Evolutionary conservation across 2,888 invertebrate species (phyloP), one percentile per base, ranked within the genome.

Genomic region (Eristalis tenax): DNA sequence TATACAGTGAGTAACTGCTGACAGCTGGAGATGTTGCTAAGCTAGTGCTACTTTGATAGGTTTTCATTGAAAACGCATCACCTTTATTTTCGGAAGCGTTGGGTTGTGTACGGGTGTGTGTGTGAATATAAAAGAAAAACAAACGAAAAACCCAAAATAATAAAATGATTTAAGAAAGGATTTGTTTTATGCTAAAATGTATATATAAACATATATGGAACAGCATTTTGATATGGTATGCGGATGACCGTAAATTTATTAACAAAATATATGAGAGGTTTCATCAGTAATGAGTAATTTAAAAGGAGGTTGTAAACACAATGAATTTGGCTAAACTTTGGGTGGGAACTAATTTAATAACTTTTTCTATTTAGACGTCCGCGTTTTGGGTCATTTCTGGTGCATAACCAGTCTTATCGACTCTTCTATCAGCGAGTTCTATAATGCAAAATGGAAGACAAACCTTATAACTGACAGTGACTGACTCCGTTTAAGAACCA

Each of bases 31-130:
- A 93, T 88, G 93, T 93, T 89, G 93, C 93, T 92, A 93, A 92
- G 91, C 93, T 93, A 91, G 93, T 93, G 89, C 91, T 91, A 91
- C 93, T 93, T 91, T 92, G 92, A 91, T 91, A 93, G 70, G 93
- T 93, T 93, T 92, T 92, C 92, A 93, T 92, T 90, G 93, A 93
- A 91, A 92, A 92, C 90, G 92, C 93, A 90, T 93, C 93, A 91
- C 92, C 93, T 93, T 91, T 23, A 26, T 26, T 18, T 50, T 83
- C 64, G 38, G 64, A 61, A 84, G 15, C 75, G 40, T 26, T 64
- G 43, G 50, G 18, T 50, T 18, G 50, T 50, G n/a, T 43, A n/a
- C n/a, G 43, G 15, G 43, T 59, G 32, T 74, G 26, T 43, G 28
- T 65, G 23, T 57, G 32, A 38, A 82, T 70, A 69, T 57, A 83